Conservation (phyloP, 35 echinoderm and acorn worm genomes). For the Patiria miniata region DNA sequence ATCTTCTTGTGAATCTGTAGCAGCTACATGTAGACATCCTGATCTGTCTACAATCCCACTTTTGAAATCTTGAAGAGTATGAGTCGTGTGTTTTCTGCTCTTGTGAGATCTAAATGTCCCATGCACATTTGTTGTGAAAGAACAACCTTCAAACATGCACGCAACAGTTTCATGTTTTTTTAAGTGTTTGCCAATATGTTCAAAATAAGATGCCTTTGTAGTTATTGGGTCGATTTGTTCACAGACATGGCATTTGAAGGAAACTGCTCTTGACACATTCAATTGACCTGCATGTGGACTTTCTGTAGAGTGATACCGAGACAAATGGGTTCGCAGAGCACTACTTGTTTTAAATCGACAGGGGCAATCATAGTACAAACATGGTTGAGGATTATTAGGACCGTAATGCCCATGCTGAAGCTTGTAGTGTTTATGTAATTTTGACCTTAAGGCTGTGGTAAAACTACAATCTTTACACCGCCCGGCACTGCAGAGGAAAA, state of each 20-base stretch:
- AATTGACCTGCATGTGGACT: not conserved
- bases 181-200: conserved; percentile 39
- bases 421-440: conserved; percentile 38
- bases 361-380: conserved; percentile 44
- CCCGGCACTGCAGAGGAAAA: not conserved
- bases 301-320: conserved; percentile 37
- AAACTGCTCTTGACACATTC: not conserved
- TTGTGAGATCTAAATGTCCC: conserved; percentile 53
- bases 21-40: not conserved
- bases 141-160: conserved; percentile 43
- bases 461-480: conserved; percentile 49
- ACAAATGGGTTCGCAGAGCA: conserved; percentile 42
- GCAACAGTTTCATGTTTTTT: conserved; percentile 68
- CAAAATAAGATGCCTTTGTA: conserved; percentile 9
- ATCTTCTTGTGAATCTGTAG: not conserved
- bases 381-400: conserved; percentile 45
- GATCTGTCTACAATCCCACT: conserved; percentile 17
- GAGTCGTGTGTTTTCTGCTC: conserved; percentile 47
- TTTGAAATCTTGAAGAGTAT: conserved; percentile 45
- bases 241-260: conserved; percentile 37
- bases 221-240: not conserved
- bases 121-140: conserved; percentile 51
- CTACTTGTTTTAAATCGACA: conserved; percentile 37
- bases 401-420: conserved; percentile 38
- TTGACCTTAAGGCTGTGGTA: not conserved